Percentiles rank a stretch among this genome's conserved stretches.
Conservation (phyloP, 2,113 vertebrate species). For the Machaerirhynchus nigripectus region DNA sequence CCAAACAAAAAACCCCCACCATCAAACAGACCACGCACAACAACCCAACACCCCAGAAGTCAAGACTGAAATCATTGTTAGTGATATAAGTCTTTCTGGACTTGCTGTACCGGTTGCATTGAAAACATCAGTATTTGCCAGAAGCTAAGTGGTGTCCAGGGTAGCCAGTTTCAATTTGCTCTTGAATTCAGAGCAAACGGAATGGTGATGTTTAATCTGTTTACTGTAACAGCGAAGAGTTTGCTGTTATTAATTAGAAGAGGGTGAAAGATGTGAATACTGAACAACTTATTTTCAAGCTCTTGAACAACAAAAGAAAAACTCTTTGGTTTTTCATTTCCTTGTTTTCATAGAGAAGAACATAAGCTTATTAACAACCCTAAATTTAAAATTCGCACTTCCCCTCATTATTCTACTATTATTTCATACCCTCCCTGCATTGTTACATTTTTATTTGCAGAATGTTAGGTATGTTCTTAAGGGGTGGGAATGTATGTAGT, state of each 20-base stretch:
- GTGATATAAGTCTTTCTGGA: neutral
- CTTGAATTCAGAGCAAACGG: neutral
- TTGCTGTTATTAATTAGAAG: neutral
- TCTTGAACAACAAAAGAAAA: neutral
- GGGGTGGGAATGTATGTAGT: rapidly evolving
- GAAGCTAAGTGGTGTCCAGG: neutral
- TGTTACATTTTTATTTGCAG: neutral
- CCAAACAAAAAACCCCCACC: neutral
- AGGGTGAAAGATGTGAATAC: neutral
- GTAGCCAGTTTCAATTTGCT: neutral
- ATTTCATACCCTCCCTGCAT: neutral
- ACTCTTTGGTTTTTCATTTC: neutral
- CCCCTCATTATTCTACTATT: neutral
- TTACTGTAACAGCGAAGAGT: neutral
- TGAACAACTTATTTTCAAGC: neutral
- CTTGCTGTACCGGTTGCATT: neutral
- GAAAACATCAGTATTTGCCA: neutral
- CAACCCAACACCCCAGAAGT: neutral
- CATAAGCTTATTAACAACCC: neutral
- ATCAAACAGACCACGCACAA: neutral
- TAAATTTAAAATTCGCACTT: neutral
- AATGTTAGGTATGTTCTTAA: neutral
- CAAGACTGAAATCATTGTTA: neutral
- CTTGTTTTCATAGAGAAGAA: neutral
- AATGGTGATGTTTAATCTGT: neutral